Percentiles rank a stretch among this genome's conserved stretches.
Conservation (phyloP, 2,113 vertebrate genomes). For the Deroptyus accipitrinus region DNA sequence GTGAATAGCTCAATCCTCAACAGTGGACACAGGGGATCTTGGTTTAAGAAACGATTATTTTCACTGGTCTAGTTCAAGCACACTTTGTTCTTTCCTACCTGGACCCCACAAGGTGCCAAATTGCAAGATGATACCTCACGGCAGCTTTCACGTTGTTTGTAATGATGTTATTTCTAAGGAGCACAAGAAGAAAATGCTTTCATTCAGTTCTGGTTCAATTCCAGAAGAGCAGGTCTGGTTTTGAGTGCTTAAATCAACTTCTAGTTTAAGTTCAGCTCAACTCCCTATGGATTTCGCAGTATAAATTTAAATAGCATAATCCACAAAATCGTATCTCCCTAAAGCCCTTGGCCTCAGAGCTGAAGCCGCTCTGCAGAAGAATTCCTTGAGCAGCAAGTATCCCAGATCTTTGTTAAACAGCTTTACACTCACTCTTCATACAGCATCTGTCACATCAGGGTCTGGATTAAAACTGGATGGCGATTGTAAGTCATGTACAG, state of each 20-base stretch:
- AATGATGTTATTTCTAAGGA: neutral
- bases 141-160: neutral
- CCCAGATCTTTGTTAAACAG: neutral
- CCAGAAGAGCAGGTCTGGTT: neutral
- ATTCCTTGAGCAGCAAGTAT: neutral
- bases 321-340: neutral
- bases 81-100: neutral
- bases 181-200: neutral
- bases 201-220: neutral
- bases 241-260: neutral
- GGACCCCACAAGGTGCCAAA: neutral
- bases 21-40: accelerated
- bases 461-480: neutral
- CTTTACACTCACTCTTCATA: neutral
- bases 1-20: neutral
- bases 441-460: neutral
- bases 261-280: neutral
- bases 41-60: neutral
- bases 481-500: neutral
- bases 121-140: accelerated
- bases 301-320: neutral
- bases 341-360: neutral
- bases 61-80: neutral
- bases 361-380: neutral
- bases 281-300: neutral